Conservation (phyloP, 1,140 invertebrate species). For the Achatina immaculata region DNA sequence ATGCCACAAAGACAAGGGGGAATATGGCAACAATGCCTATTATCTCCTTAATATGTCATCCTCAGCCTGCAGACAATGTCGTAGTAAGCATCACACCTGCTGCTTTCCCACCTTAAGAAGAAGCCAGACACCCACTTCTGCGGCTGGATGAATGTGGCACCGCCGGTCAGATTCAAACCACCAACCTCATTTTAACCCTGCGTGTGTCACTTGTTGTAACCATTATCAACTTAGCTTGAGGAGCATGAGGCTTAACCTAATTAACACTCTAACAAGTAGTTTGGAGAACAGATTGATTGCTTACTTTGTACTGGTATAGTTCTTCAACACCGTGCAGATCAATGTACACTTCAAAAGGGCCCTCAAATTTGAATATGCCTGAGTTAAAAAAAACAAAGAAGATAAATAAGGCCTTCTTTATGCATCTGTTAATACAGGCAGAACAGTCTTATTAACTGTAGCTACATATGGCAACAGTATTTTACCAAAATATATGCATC, state of each 20-base stretch:
- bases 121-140: background rate
- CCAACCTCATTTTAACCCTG: background rate
- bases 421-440: background rate
- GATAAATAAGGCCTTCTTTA: background rate
- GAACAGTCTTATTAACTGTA: background rate
- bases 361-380: constrained; percentile 77
- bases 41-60: too few relatives aligned
- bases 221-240: background rate
- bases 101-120: background rate
- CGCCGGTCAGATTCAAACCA: background rate
- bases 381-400: background rate
- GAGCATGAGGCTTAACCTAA: too few relatives aligned
- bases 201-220: background rate
- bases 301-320: constrained; percentile 68
- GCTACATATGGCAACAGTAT: too few relatives aligned
- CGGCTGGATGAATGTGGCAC: background rate
- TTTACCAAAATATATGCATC: background rate
- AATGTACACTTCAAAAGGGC: constrained; percentile 76
- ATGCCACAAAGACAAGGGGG: too few relatives aligned
- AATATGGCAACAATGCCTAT: too few relatives aligned
- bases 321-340: constrained; percentile 80
- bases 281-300: background rate
- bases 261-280: background rate
- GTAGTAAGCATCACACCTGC: too few relatives aligned
- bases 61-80: too few relatives aligned